Conservation (phyloP, 2,797 vertebrate species). For the Glossophaga mutica region DNA sequence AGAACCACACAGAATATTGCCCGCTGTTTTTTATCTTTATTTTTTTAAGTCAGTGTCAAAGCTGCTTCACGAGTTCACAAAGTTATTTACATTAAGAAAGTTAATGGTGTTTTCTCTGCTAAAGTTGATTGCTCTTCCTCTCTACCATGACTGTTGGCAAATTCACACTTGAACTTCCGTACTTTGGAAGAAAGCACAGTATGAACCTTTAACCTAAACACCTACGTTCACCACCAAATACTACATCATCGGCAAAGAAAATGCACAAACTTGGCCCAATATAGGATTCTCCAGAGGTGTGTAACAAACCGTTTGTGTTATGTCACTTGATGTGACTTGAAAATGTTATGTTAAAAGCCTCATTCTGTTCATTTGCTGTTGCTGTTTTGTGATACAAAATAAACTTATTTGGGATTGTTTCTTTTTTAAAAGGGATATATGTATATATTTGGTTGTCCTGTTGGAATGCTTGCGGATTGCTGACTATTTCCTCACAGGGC, state of each 20-base stretch:
- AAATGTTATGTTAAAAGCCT: neutral
- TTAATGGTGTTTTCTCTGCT: neutral
- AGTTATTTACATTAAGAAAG: neutral
- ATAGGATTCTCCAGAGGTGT: neutral
- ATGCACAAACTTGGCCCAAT: neutral
- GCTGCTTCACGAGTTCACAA: neutral
- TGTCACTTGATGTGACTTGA: neutral
- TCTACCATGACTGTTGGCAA: neutral
- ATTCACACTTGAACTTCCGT: neutral
- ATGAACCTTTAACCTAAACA: neutral
- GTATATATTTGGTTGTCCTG: no score
- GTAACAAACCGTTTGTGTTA: neutral
- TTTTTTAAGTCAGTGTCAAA: neutral
- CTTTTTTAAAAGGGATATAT: neutral
- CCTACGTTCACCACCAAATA: neutral
- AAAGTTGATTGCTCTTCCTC: neutral
- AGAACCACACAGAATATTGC: neutral
- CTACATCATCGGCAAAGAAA: neutral
- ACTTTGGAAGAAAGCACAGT: neutral
- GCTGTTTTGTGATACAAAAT: constrained; percentile 59
- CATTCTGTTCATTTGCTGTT: constrained; percentile 33
- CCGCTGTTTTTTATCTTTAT: neutral
- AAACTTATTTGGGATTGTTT: constrained; percentile 41
- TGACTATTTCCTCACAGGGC: neutral
- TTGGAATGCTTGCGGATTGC: neutral